phyloP scores from a whole-genome alignment of 2,888 invertebrate genomes.

The Eudemis profundana region DNA sequence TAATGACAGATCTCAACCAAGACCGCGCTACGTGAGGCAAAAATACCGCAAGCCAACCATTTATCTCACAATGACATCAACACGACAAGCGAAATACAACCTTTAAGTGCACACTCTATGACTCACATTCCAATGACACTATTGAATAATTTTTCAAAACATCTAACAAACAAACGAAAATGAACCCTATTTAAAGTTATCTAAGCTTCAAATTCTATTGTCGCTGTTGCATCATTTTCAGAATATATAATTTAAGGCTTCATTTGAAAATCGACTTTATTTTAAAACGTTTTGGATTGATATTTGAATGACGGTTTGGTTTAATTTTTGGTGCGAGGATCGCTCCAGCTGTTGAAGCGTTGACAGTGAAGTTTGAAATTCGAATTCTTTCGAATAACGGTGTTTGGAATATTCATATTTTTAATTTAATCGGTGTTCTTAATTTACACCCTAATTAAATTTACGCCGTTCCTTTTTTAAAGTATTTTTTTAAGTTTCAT shows the following conservation, averaged over 20 bases:
- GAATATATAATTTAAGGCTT: background rate
- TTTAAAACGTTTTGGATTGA: background rate
- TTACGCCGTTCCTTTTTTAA: no score
- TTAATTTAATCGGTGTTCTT: background rate
- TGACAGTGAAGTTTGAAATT: conserved; percentile 43
- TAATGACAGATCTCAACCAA: conserved; percentile 82
- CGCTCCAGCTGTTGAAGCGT: conserved; percentile 26
- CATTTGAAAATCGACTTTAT: conserved; percentile 16
- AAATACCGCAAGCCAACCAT: conserved; percentile 68
- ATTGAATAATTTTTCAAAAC: conserved; percentile 6
- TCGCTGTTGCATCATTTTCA: background rate
- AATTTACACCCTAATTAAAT: no score
- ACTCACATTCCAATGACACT: background rate
- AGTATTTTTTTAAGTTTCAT: no score
- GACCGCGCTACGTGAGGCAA: conserved; percentile 75
- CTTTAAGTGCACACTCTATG: background rate
- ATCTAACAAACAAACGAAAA: background rate
- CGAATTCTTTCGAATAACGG: conserved; percentile 36
- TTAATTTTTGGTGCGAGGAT: conserved; percentile 3
- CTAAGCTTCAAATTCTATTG: conserved; percentile 4
- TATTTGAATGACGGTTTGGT: background rate
- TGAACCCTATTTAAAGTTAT: background rate
- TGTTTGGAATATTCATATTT: conserved; percentile 12
- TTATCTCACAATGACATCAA: conserved; percentile 25
- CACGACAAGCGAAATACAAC: background rate